These are phyloP conservation scores for Apamea sordens DNA, from an alignment of 2,888 invertebrate species.

Conservation along the genomic window DNA sequence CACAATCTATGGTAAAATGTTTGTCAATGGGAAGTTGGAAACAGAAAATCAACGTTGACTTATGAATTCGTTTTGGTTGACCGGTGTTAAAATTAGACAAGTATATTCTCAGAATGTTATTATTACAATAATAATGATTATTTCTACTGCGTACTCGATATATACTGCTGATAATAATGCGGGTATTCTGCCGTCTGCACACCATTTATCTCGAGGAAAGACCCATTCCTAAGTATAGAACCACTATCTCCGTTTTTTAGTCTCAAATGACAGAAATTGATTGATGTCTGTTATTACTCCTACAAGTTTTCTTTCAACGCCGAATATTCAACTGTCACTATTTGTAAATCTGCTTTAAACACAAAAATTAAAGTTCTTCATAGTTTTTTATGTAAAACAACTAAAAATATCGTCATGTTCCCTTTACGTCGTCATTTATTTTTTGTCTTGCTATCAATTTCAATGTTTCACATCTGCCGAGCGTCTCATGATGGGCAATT, in stretches of 20 bases:
- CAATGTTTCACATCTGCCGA: not conserved
- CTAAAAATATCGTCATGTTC: not conserved
- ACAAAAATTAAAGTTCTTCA: too few relatives aligned
- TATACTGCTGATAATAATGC: not conserved
- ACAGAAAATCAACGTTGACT: slow-evolving; percentile 21
- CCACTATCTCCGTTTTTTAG: not conserved
- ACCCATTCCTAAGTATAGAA: not conserved
- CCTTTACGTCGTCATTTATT: not conserved
- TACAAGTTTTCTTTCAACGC: too few relatives aligned
- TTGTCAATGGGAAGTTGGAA: not conserved
- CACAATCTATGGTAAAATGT: slow-evolving; percentile 15
- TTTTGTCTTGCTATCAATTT: not conserved
- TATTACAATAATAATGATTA: not conserved
- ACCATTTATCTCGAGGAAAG: not conserved
- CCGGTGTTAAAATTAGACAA: not conserved
- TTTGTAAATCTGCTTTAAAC: not conserved
- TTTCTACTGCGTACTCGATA: not conserved
- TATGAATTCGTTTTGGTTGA: not conserved
- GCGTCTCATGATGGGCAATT: not conserved
- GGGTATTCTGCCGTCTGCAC: not conserved
- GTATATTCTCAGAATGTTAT: not conserved
- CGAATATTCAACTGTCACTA: not conserved
- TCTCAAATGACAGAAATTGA: not conserved
- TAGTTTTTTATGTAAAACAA: not conserved
- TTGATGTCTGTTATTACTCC: not conserved